Evolutionary conservation across 2,113 vertebrate genomes (phyloP), one percentile per base, ranked within the genome.

Genomic region (Podocnemis expansa): DNA sequence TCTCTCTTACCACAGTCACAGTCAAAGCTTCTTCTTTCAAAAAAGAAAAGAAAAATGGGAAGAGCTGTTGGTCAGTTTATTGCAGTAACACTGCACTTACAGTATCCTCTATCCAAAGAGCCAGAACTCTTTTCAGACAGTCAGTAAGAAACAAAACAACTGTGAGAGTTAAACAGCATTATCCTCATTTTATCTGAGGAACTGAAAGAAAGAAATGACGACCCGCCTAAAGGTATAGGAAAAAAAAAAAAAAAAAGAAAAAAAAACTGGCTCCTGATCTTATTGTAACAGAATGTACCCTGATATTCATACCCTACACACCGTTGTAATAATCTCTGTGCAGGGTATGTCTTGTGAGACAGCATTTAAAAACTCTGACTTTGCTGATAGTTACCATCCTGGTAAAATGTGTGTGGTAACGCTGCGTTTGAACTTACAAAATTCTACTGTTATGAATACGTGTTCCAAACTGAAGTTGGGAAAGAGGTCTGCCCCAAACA

Each of bases 31-130:
- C 63, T 21, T n/a, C 63, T 67, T 67, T 67, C 63, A 67, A 90
- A 4, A 31, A 78, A 87, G 13, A n/a, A 82, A 31, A 47, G 27
- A 47, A 47, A 87, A 81, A 78, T 3, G 2, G 27, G 21, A 83
- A 17, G 70, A 78, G 41, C 38, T 29, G 14, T n/a, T 3, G 34
- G 60, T 10, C 2, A 41, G 3, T n/a, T 80, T 73, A 38, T 73
- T 34, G 24, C 34, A 49, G 81, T 24, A 88, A 86, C 51, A 25
- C 45, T n/a, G 67, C 0, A 0, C 1, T 0, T 16, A 29, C 54
- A 41, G 78, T 5, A 3, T 54, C 24, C 63, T 55, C 43, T 38
- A 56, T 2, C 19, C 70, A 54, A 13, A 3, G 16, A 89, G 12
- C 9, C 25, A 27, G 45, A 76, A 25, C 41, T 76, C 13, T 91